phyloP scores from a whole-genome alignment of 2,113 vertebrate genomes.

The Misgurnus mizolepis region DNA sequence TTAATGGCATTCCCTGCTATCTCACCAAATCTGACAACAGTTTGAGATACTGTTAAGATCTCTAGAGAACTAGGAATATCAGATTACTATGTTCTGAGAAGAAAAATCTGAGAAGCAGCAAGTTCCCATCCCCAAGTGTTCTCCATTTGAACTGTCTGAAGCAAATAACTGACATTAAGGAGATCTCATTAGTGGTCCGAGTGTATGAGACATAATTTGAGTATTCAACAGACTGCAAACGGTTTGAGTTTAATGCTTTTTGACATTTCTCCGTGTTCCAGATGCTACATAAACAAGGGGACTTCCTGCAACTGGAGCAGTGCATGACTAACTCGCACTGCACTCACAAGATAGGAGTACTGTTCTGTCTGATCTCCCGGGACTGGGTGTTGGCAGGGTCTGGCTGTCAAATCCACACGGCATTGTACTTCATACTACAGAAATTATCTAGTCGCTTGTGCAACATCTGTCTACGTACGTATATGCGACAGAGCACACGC shows the following conservation, averaged over 20 bases:
- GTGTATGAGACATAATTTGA: neutral
- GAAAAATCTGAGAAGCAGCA: no score
- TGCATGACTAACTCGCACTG: constrained; percentile 24
- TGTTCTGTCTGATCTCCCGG: constrained; percentile 15
- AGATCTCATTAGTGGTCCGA: neutral
- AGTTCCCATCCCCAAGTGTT: no score
- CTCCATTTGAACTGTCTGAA: no score
- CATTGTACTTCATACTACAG: constrained; percentile 3
- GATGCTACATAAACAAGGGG: constrained; percentile 50
- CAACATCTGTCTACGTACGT: constrained; percentile 38
- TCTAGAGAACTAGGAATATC: no score
- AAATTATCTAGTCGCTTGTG: constrained; percentile 42
- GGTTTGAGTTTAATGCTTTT: constrained; percentile 25
- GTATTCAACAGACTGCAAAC: constrained; percentile 12
- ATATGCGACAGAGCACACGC: constrained; percentile 28
- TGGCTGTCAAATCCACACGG: constrained; percentile 23
- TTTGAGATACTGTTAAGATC: no score
- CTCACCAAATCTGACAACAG: no score
- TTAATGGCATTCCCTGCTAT: no score
- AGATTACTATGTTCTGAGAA: no score
- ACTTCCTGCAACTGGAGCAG: constrained; percentile 50
- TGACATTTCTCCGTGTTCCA: constrained; percentile 28
- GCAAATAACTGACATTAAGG: neutral
- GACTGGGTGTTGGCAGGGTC: constrained; percentile 27
- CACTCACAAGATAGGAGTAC: constrained; percentile 15